Evolutionary conservation across 35 echinoderm and acorn worm genomes (phyloP).

Genomic region (Apostichopus japonicus): DNA sequence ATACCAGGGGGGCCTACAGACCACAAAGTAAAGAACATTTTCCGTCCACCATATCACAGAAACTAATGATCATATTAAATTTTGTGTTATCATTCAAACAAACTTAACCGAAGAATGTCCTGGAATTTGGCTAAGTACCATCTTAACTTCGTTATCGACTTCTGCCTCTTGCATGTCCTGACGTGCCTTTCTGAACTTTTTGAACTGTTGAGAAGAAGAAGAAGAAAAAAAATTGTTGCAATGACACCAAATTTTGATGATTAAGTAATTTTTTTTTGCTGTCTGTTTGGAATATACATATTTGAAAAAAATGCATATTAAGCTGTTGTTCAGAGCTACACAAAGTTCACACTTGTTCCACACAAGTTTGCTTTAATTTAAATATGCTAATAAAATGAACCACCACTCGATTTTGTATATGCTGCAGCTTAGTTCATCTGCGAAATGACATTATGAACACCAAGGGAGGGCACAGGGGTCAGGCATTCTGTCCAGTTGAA

Average conservation of each 20-base stretch:
- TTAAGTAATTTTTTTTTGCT: not conserved
- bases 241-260: not conserved
- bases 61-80: not conserved
- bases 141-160: slow-evolving; percentile 51
- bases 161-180: slow-evolving; percentile 63
- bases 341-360: no score
- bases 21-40: no score
- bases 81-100: not conserved
- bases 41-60: not conserved
- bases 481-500: no score
- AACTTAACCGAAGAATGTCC: not conserved
- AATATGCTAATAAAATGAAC: no score
- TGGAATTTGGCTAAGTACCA: not conserved
- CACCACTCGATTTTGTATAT: no score
- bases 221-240: not conserved
- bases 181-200: slow-evolving; percentile 57
- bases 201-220: slow-evolving; percentile 56
- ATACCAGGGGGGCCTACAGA: no score
- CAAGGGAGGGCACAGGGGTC: no score
- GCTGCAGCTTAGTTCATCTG: no score
- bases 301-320: not conserved
- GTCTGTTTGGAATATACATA: not conserved
- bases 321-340: no score
- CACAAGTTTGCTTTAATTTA: no score
- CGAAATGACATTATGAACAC: no score